Conservation (phyloP, 2,797 vertebrate genomes). For the Bufotes viridis region DNA sequence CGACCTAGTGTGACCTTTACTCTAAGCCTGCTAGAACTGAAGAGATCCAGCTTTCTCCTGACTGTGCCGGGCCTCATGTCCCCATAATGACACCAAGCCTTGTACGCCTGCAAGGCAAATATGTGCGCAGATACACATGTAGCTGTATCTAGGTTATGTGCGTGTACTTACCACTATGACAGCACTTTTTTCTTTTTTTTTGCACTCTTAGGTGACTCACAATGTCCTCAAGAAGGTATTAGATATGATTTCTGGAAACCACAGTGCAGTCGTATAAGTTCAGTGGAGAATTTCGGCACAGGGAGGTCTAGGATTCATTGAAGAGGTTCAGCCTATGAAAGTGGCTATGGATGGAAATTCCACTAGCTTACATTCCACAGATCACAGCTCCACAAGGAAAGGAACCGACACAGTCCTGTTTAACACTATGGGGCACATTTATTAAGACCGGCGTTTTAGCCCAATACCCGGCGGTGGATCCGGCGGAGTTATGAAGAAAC, state of each 20-base stretch:
- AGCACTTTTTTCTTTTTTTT: not conserved
- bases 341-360: not conserved
- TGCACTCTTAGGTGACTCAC: not conserved
- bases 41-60: constrained; percentile 20
- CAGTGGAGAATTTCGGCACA: too few species aligned
- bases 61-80: constrained; percentile 8
- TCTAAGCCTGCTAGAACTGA: not conserved
- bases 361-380: not conserved
- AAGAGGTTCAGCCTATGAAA: not conserved
- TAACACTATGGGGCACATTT: too few species aligned
- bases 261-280: too few species aligned
- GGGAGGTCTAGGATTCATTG: not conserved
- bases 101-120: not conserved
- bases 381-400: not conserved
- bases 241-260: too few species aligned
- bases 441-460: too few species aligned
- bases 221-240: not conserved
- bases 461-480: too few species aligned
- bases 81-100: not conserved
- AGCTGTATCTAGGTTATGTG: not conserved
- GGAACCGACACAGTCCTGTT: not conserved
- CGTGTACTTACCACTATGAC: too few species aligned
- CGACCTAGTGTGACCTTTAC: constrained; percentile 33
- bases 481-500: too few species aligned
- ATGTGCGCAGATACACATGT: not conserved